phyloP scores from a whole-genome alignment of 1,140 invertebrate species.

The Homarus americanus region DNA sequence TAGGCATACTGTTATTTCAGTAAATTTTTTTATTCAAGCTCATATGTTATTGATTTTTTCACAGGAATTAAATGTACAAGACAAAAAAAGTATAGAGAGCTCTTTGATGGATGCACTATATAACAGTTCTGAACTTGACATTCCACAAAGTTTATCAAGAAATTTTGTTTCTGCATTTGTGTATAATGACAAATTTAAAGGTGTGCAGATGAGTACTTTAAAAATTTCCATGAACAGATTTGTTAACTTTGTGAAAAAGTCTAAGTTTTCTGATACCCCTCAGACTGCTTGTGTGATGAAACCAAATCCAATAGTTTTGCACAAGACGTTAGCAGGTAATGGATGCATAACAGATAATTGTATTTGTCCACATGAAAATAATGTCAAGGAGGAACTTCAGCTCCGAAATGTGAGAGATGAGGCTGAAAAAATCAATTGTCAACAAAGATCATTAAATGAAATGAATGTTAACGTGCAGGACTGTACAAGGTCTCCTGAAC shows the following conservation, averaged over 20 bases:
- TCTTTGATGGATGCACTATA: neutral
- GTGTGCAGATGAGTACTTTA: no score
- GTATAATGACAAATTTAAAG: neutral
- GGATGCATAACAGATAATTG: no score
- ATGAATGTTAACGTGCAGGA: no score
- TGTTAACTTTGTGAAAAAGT: neutral
- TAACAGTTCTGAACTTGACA: neutral
- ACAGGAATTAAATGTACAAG: neutral
- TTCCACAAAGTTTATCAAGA: neutral
- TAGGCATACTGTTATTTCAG: neutral
- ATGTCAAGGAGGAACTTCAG: no score
- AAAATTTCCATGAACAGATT: no score
- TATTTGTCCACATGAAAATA: no score
- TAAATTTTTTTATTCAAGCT: neutral
- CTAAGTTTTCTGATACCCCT: neutral
- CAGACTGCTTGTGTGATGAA: neutral
- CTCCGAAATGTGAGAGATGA: no score
- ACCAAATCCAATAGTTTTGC: neutral
- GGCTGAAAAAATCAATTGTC: no score
- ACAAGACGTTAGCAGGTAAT: neutral
- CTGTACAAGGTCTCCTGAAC: no score
- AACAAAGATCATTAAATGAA: no score
- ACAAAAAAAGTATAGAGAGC: neutral
- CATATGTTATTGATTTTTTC: neutral
- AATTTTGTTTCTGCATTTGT: neutral